These are phyloP conservation scores for Actinia tenebrosa DNA, from an alignment of 64 coral and sea anemone species.

Conservation along the genomic window DNA sequence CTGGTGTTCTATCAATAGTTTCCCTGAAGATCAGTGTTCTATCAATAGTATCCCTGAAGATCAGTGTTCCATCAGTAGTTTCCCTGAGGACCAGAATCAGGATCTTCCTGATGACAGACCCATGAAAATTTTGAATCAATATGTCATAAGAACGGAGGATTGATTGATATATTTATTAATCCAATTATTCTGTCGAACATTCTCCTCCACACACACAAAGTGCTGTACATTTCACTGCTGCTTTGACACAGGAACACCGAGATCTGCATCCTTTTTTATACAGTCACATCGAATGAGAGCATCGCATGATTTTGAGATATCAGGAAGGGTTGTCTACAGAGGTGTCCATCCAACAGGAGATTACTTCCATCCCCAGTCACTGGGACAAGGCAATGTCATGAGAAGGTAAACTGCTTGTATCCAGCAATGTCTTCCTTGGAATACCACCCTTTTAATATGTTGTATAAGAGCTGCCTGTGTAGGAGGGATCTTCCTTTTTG, in stretches of 20 bases:
- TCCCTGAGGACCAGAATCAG: too few species aligned
- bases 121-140: too few species aligned
- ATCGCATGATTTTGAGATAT: too few species aligned
- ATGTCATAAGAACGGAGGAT: too few species aligned
- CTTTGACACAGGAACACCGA: not conserved
- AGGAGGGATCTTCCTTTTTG: constrained; percentile 47
- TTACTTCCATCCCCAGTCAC: constrained; percentile 35
- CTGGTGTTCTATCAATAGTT: too few species aligned
- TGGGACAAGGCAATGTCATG: constrained; percentile 31
- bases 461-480: constrained; percentile 39
- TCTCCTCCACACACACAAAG: constrained; percentile 14
- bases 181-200: not conserved
- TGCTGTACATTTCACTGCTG: not conserved
- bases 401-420: constrained; percentile 23
- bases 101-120: too few species aligned
- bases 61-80: too few species aligned
- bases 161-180: too few species aligned
- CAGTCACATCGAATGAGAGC: too few species aligned
- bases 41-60: too few species aligned
- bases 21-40: too few species aligned
- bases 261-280: too few species aligned
- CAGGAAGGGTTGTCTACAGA: constrained; percentile 15
- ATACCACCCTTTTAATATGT: constrained; percentile 36
- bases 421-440: not conserved
- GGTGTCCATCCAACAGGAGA: constrained; percentile 28